These are phyloP conservation scores for Cheilosia vulpina DNA, from an alignment of 2,888 invertebrate genomes.

Conservation along the genomic window DNA sequence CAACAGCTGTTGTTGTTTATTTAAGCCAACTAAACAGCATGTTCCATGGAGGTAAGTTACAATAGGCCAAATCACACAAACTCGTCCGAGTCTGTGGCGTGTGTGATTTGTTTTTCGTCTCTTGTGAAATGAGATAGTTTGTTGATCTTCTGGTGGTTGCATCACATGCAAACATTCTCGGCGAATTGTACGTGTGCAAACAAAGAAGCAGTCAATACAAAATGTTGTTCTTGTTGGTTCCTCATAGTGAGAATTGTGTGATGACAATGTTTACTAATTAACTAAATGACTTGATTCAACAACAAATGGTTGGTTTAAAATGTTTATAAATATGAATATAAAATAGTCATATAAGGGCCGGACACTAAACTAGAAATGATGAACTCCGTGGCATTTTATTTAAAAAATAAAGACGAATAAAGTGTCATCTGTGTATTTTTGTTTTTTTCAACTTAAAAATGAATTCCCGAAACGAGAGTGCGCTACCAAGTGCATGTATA, in stretches of 20 bases:
- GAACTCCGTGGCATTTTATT: too few relatives aligned
- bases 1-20: background rate
- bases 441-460: too few relatives aligned
- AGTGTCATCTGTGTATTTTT: too few relatives aligned
- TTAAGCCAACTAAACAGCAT: background rate
- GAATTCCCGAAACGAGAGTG: too few relatives aligned
- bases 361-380: too few relatives aligned
- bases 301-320: too few relatives aligned
- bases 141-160: constrained; percentile 29
- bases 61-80: constrained; percentile 22
- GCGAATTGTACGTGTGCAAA: constrained; percentile 19
- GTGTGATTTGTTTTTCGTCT: background rate
- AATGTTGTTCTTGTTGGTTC: background rate
- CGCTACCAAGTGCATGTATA: too few relatives aligned
- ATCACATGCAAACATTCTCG: constrained; percentile 8
- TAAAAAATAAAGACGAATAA: too few relatives aligned
- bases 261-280: background rate
- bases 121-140: constrained; percentile 11
- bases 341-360: too few relatives aligned
- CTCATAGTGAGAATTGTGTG: background rate
- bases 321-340: too few relatives aligned
- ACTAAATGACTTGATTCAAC: too few relatives aligned
- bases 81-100: constrained; percentile 7
- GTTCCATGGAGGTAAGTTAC: background rate
- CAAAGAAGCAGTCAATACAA: background rate